Conservation (phyloP, 1,140 invertebrate species). For the Drosophila busckii region DNA sequence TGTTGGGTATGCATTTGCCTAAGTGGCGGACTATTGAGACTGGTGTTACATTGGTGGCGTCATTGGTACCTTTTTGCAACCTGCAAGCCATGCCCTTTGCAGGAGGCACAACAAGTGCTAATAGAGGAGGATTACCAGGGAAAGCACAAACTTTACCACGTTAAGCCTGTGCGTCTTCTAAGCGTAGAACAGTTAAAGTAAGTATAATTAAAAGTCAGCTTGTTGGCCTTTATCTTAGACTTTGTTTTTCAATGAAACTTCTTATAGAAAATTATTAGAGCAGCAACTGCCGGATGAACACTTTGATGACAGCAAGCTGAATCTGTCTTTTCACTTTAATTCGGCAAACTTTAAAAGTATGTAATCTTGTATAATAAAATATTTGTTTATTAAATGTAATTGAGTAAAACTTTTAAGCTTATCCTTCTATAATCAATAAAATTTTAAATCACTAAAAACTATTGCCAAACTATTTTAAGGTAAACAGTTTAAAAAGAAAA, state of each 20-base stretch:
- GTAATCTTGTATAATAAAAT: too few relatives aligned
- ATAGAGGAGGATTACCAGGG: slow-evolving; percentile 87
- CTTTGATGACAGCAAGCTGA: slow-evolving; percentile 46
- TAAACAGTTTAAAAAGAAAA: too few relatives aligned
- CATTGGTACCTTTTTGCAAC: slow-evolving; percentile 87
- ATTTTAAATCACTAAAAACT: too few relatives aligned
- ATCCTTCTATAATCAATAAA: too few relatives aligned
- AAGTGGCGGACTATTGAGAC: slow-evolving; percentile 86
- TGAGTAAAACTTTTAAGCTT: too few relatives aligned
- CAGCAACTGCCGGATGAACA: slow-evolving; percentile 7
- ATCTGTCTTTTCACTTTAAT: slow-evolving; percentile 63
- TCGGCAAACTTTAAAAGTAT: slow-evolving; percentile 69
- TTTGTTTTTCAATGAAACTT: too few relatives aligned
- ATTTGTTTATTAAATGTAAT: too few relatives aligned
- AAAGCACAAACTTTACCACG: slow-evolving; percentile 84
- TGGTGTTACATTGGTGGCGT: slow-evolving; percentile 94
- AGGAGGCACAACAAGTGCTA: slow-evolving; percentile 87
- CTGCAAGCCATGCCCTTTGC: slow-evolving; percentile 84
- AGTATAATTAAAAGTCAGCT: not conserved
- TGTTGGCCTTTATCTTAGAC: too few relatives aligned
- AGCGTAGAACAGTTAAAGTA: slow-evolving; percentile 61
- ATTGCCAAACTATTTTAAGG: too few relatives aligned
- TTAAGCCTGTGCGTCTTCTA: slow-evolving; percentile 80
- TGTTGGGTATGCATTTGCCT: slow-evolving; percentile 84
- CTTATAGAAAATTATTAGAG: slow-evolving; percentile 23